A percentile compares a stretch with the other conserved stretches of the same genome.
These are phyloP conservation scores for Prionailurus bengalensis DNA, from an alignment of 2,113 vertebrate species.

Conservation along the genomic window DNA sequence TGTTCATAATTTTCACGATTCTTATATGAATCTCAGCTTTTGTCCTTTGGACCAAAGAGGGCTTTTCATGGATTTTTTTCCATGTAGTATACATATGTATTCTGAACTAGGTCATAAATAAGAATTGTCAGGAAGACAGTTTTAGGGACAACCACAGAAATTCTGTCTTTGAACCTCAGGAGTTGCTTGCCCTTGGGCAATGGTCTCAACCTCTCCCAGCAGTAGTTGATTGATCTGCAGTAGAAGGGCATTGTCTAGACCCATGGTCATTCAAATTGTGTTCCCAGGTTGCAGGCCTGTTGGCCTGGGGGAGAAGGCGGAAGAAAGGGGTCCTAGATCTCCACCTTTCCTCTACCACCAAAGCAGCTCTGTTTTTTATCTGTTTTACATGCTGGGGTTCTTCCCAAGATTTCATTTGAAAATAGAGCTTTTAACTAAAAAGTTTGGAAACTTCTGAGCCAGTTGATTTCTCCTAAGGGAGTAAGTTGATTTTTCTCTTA, in stretches of 20 bases:
- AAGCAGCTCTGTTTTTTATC: neutral
- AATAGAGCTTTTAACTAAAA: constrained; percentile 36
- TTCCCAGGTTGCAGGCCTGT: neutral
- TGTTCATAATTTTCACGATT: neutral
- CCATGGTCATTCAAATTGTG: neutral
- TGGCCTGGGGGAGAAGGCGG: neutral
- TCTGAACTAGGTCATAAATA: constrained; percentile 4
- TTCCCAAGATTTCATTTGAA: constrained; percentile 33
- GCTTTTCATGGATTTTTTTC: neutral
- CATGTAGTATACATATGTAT: neutral
- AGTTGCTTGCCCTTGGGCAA: neutral
- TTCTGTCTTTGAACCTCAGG: neutral
- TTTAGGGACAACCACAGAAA: neutral
- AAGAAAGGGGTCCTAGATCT: neutral
- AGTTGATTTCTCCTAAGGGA: neutral
- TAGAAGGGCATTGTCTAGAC: neutral
- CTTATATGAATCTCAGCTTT: neutral
- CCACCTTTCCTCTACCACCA: neutral
- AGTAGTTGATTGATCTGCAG: neutral
- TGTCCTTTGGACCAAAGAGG: neutral
- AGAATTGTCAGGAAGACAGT: neutral
- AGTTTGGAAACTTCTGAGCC: constrained; percentile 26
- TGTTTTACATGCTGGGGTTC: neutral
- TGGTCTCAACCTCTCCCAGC: neutral
- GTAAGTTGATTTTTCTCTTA: constrained; percentile 28